Base-by-base conservation (phyloP, 1,140 invertebrate species). In the Caenorhabditis remanei region DNA sequence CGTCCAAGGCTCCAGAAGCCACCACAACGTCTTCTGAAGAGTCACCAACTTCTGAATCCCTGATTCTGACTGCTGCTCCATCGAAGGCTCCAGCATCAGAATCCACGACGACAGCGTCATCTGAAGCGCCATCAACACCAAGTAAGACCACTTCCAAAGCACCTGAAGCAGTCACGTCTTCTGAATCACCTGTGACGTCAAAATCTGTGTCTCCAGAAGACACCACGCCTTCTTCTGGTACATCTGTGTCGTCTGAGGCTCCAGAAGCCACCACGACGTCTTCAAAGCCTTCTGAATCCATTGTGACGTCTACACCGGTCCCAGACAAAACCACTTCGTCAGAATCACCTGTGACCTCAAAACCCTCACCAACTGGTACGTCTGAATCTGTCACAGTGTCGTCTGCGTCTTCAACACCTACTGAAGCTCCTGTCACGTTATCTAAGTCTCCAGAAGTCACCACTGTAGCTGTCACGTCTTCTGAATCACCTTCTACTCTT, bases 1-100 rank as follows among this genome's bases (percentile, higher is more conserved):
- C 83, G n/a, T 65, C 56, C 55, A 87, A 32, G 89, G n/a, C 40
- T 46, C 46, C 87, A 48, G 43, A 43, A 88, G 43, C 43, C 84
- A 67, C 83, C n/a, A 24, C 63, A 41, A 24, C 7, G n/a, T 32
- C 19, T 8, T 11, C 19, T 8, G 41, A n/a, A 46, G 21, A 85
- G 21, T 65, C 84, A 4, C 43, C 56, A 3, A 85, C 82, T 46
- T 7, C 13, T 13, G 13, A 43, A 16, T 19, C 65, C 1, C 40
- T 71, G 0, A 71, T 46, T 46, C 16, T 71, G 41, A 71, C 65
- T 43, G 41, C 65, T 19, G 65, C 40, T 8, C 65, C 65, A 71
- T 46, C 65, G 16, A 71, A 46, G 65, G 13, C 65, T 71, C 40
- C 41, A 43, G 65, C 48, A 48, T 53, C 50, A 32, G 32, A 32